A percentile compares a stretch with the other conserved stretches of the same genome.
These are phyloP conservation scores for Caenorhabditis briggsae DNA, from an alignment of 1,140 invertebrate genomes.

Conservation along the genomic window DNA sequence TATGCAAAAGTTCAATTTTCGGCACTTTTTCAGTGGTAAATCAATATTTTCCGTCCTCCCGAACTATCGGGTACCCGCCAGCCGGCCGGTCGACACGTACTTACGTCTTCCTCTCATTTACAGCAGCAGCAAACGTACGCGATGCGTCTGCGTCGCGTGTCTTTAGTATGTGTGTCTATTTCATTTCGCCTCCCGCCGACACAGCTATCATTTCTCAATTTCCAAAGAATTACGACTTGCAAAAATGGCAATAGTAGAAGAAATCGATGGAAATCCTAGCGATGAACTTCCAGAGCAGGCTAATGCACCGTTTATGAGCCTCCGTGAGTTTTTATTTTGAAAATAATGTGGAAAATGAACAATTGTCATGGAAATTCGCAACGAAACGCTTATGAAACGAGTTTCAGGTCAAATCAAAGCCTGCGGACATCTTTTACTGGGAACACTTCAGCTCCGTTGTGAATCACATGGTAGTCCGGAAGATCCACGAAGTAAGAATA, in stretches of 20 bases:
- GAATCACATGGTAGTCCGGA: background rate
- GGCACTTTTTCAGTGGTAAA: no score
- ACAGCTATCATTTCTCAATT: background rate
- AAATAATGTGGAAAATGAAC: no score
- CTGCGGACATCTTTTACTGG: conserved; percentile 15
- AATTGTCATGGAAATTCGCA: background rate
- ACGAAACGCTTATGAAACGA: background rate
- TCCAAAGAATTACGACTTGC: no score
- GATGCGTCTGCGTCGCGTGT: conserved; percentile 35
- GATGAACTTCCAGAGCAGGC: background rate
- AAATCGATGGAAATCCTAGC: conserved; percentile 1
- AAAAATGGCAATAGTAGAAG: background rate
- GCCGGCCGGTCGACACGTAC: no score
- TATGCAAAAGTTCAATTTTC: no score
- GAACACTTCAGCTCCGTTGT: conserved; percentile 14
- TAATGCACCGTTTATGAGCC: conserved; percentile 15
- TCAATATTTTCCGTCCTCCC: no score
- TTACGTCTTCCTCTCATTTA: background rate
- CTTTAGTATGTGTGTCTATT: conserved; percentile 11
- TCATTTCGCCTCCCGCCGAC: background rate
- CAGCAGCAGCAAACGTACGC: background rate
- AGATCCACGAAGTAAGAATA: conserved; percentile 21
- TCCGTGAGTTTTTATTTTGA: conserved; percentile 13
- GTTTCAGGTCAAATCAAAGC: conserved; percentile 28
- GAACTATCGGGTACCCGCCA: no score